Conservation (phyloP, 2,888 invertebrate genomes). For the Alcis repandata region DNA sequence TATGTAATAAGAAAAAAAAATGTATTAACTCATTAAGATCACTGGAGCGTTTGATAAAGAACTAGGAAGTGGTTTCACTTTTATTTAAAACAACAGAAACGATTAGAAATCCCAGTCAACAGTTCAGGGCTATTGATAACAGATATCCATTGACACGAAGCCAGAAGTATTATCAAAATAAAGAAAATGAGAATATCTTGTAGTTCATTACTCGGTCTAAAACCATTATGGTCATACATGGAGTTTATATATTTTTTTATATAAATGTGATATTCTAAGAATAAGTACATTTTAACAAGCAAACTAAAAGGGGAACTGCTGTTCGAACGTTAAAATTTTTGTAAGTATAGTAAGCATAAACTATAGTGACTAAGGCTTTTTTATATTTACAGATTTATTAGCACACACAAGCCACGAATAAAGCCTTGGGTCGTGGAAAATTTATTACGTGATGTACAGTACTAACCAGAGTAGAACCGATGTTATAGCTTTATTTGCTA, state of each 20-base stretch:
- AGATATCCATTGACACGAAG: background rate
- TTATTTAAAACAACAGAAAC: background rate
- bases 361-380: background rate
- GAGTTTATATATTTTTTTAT: too few relatives aligned
- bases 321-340: background rate
- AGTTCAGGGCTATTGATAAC: constrained; percentile 5
- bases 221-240: background rate
- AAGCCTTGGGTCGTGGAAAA: constrained; percentile 30
- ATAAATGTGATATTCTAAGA: background rate
- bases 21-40: background rate
- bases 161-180: background rate
- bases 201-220: background rate
- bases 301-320: background rate
- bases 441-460: constrained; percentile 25
- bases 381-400: constrained; percentile 14
- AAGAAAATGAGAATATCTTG: background rate
- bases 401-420: constrained; percentile 11
- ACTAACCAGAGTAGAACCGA: background rate
- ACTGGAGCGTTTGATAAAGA: constrained; percentile 7
- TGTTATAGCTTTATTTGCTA: constrained; percentile 29
- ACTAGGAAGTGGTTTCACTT: background rate
- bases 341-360: background rate
- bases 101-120: background rate
- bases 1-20: too few relatives aligned
- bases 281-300: background rate